Conservation (phyloP, 2,888 invertebrate genomes). For the Drosophila suboccidentalis region DNA sequence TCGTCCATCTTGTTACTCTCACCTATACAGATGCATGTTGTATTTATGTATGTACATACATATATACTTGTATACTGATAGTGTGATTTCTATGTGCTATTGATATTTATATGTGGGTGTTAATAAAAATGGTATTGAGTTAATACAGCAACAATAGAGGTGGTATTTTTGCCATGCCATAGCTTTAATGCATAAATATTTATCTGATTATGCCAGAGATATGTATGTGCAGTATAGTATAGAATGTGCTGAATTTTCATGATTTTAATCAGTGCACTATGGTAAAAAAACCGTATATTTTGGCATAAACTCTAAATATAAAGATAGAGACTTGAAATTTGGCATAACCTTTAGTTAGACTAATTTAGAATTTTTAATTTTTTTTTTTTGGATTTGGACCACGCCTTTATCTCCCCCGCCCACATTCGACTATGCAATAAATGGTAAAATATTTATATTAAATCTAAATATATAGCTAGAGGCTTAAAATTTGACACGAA, state of each 20-base stretch:
- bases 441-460: too few species aligned
- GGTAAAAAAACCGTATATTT: too few species aligned
- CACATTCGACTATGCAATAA: too few species aligned
- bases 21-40: not conserved
- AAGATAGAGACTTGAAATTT: too few species aligned
- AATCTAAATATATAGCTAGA: too few species aligned
- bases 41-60: not conserved
- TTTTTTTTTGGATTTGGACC: too few species aligned
- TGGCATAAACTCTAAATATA: too few species aligned
- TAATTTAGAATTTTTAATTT: too few species aligned
- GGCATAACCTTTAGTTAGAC: too few species aligned
- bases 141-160: conserved; percentile 47
- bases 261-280: conserved; percentile 58
- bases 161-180: conserved; percentile 16
- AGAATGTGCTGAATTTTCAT: conserved; percentile 57
- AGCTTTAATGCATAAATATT: conserved; percentile 56
- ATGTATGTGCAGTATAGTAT: conserved; percentile 21
- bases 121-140: conserved; percentile 50
- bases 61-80: conserved; percentile 7
- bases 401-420: too few species aligned
- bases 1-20: not conserved
- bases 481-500: too few species aligned
- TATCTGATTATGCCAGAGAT: conserved; percentile 49
- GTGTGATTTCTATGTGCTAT: conserved; percentile 1
- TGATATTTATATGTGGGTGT: conserved; percentile 13